Conservation (phyloP, 2,888 invertebrate genomes). For the Volucella inanis region DNA sequence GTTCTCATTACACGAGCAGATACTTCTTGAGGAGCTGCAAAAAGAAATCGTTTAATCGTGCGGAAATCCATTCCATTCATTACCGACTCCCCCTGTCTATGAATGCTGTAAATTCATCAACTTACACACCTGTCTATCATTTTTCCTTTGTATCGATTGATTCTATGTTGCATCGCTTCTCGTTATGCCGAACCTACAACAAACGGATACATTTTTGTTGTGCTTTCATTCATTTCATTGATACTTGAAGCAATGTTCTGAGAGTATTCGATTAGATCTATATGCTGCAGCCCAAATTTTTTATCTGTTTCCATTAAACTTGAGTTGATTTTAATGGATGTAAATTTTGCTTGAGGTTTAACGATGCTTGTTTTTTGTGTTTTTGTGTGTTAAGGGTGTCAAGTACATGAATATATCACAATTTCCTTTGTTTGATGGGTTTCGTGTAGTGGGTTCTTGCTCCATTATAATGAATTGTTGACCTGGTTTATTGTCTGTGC, state of each 20-base stretch:
- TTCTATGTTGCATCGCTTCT: constrained; percentile 56
- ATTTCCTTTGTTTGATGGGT: constrained; percentile 70
- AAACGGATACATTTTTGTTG: constrained; percentile 29
- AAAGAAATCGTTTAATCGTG: constrained; percentile 73
- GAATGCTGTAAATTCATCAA: constrained; percentile 68
- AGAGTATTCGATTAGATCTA: constrained; percentile 57
- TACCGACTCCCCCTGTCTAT: constrained; percentile 40
- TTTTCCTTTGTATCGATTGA: constrained; percentile 69
- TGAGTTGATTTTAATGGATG: constrained; percentile 71
- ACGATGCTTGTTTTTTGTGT: constrained; percentile 42
- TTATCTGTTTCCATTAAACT: constrained; percentile 66
- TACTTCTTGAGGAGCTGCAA: constrained; percentile 52
- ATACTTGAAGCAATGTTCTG: constrained; percentile 59
- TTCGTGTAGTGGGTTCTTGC: constrained; percentile 51
- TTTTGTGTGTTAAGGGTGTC: constrained; percentile 65
- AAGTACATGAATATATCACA: constrained; percentile 73
- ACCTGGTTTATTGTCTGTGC: constrained; percentile 70
- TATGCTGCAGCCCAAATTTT: constrained; percentile 51
- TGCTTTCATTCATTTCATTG: constrained; percentile 48
- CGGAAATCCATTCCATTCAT: constrained; percentile 71
- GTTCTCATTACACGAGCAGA: constrained; percentile 42
- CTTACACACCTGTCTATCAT: constrained; percentile 69
- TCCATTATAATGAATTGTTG: constrained; percentile 69
- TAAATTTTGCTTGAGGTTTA: constrained; percentile 21
- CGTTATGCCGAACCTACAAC: constrained; percentile 12